Conservation (phyloP, 2,888 invertebrate genomes). For the Hetaerina titia region DNA sequence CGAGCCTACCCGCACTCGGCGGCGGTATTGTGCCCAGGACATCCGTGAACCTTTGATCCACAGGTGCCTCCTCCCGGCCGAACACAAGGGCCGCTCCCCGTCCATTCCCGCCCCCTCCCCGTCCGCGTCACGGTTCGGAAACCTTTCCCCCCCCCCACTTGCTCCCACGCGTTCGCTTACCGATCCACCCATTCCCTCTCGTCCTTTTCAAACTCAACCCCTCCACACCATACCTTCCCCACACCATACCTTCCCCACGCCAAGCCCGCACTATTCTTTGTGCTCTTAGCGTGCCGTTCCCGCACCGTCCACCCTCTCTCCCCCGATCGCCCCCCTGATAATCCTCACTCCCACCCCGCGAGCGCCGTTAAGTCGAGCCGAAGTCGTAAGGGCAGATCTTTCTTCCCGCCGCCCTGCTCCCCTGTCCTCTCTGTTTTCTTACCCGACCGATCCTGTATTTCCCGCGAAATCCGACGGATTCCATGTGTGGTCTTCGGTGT, state of each 20-base stretch:
- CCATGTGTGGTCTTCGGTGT: neutral
- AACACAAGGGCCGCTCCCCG: neutral
- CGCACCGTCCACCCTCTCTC: neutral
- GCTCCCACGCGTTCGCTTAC: too few relatives aligned
- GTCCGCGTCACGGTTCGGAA: neutral
- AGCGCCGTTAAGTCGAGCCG: slow-evolving; percentile 4
- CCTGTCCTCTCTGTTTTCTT: neutral
- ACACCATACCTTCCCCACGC: neutral
- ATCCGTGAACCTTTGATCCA: neutral
- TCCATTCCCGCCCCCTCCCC: neutral
- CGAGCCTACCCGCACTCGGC: neutral
- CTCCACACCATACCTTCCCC: neutral
- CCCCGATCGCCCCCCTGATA: neutral
- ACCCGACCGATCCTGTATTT: neutral
- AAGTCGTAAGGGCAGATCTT: neutral
- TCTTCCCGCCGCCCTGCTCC: neutral
- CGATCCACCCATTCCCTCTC: too few relatives aligned
- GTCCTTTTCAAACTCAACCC: too few relatives aligned
- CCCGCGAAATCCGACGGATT: neutral
- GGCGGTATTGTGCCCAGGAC: neutral
- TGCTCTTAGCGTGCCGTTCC: neutral
- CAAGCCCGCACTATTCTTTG: too few relatives aligned
- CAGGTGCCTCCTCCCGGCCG: neutral
- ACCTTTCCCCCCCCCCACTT: neutral
- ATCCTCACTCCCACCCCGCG: neutral